Base-by-base conservation (phyloP, 2,113 vertebrate species). In the Ammodytes marinus region DNA sequence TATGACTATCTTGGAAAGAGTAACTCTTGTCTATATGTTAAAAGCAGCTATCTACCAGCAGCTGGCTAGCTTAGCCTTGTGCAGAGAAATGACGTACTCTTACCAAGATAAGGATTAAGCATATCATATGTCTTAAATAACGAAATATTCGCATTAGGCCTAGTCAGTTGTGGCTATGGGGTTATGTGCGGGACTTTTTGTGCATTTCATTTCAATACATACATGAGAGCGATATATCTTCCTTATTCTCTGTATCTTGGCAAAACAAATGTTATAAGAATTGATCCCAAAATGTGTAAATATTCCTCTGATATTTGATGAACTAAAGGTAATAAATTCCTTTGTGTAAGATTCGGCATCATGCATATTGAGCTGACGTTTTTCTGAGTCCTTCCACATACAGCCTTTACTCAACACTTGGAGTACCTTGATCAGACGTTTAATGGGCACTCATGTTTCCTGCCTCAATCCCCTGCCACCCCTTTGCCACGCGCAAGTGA, bases 401-500 rank as follows among this genome's bases (percentile, higher is more conserved):
- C 19, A 74, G 27, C 1, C 14, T 13, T 3, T 27, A 35, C 45
- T 37, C 17, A 72, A 73, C 27, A 47, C 66, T 49, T 35, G 0
- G 3, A n/a, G n/a, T 11, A 27, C 53, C 35, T 64, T 10, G 14
- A 58, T 69, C 27, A 43, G 63, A 73, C 43, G 67, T 45, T 59
- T 66, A 79, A 87, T 49, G 79, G 70, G 27, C 45, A 47, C 64
- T 73, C 53, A 12, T 66, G 52, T 45, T 76, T 74, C 77, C 54
- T 67, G 40, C 70, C 49, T 17, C 47, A 60, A 14, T 91, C 72
- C 65, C 77, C 42, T 40, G 83, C 76, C 39, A 57, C 60, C 66
- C 17, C 11, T 63, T 27, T 87, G 55, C 67, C 66, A 80, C 43
- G 68, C 74, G 42, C 72, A 80, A 71, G 54, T 17, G 58, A 84